Evolutionary conservation across 2,797 vertebrate species (phyloP).

Genomic region (Prionace glauca): DNA sequence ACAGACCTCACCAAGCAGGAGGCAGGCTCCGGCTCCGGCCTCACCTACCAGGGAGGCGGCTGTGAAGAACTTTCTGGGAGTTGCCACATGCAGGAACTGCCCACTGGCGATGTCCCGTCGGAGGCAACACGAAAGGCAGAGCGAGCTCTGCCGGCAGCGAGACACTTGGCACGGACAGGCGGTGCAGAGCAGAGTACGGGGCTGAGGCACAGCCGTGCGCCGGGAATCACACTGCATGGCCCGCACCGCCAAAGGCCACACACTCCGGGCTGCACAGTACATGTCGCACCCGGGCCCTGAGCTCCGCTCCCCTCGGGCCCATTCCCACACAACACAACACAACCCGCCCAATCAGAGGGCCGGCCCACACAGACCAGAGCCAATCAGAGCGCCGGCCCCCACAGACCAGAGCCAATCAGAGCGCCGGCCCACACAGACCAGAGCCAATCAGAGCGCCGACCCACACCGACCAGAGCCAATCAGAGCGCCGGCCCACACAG

Average conservation of each 20-base stretch:
- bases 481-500: background rate
- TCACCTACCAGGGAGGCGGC: background rate
- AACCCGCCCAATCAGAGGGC: too few species aligned
- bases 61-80: background rate
- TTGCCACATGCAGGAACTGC: background rate
- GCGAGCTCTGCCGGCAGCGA: background rate
- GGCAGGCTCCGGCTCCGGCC: background rate
- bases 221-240: conserved; percentile 5
- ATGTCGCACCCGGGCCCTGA: background rate
- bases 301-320: background rate
- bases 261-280: background rate
- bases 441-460: too few species aligned
- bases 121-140: background rate
- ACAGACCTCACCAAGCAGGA: background rate
- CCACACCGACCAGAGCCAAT: background rate
- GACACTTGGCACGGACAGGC: background rate
- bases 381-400: background rate
- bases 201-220: background rate
- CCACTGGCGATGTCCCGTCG: background rate
- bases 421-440: too few species aligned
- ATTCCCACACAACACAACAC: background rate
- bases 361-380: background rate
- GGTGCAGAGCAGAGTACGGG: background rate
- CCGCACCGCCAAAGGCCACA: background rate
- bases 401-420: background rate